Evolutionary conservation across 2,888 invertebrate genomes (phyloP), one percentile per base, ranked within the genome.

Genomic region (Auanema sp.): DNA sequence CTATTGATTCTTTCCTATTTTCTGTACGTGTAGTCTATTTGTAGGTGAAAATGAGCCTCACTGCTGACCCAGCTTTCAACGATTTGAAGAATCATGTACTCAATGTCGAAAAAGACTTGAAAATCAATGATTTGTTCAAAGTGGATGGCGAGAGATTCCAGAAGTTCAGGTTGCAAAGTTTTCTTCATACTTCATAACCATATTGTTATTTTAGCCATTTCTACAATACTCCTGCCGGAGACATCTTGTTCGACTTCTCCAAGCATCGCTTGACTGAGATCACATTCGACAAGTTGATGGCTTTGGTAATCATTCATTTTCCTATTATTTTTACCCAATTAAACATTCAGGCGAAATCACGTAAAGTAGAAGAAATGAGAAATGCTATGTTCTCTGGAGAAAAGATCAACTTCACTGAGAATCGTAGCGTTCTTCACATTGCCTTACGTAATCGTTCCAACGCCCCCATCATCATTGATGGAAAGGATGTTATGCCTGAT

Each of bases 331-430:
- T n/a, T n/a, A n/a, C n/a, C n/a, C n/a, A n/a, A n/a, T n/a, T n/a
- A n/a, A n/a, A n/a, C n/a, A 55, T 77, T 56, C 72, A 89, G 89
- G 89, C 89, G 5, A 86, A 86, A 76, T 89, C 89, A 50, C 88
- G 96, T 14, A 89, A 91, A 77, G 90, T 99, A 41, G 91, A 91
- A 83, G 88, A 89, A 77, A 91, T 92, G 33, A 89, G 96, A 71
- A 89, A 92, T 86, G 91, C 91, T 25, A 95, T 98, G 96, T 97
- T 90, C 81, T 79, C 80, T 54, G 98, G 96, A n/a, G 89, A 91
- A 80, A 92, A 92, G 85, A 97, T 99, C 72, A 99, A 99, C 87
- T 92, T 94, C 83, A 98, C 98, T 0, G 98, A 99, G 85, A 89
- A 92, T 84, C 89, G 98, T 60, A 92, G 97, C 16, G 98, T 99